These are phyloP conservation scores for Amphiprion ocellaris DNA, from an alignment of 2,113 vertebrate species.

Conservation along the genomic window DNA sequence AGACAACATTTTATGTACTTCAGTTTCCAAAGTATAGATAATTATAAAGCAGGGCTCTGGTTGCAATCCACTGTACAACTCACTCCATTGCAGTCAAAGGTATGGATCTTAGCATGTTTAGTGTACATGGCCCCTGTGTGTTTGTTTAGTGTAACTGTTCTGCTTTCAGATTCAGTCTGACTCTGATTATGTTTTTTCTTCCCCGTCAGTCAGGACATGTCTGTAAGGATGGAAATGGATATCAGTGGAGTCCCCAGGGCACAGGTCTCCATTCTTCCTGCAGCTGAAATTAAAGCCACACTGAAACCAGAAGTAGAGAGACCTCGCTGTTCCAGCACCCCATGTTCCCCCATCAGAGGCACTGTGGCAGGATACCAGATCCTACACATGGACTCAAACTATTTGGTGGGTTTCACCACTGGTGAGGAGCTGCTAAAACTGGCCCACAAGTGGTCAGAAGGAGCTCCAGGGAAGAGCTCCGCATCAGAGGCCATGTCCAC, in stretches of 20 bases:
- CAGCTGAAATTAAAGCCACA: slow-evolving; percentile 86
- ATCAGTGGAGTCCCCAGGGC: slow-evolving; percentile 90
- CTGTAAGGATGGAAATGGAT: slow-evolving; percentile 93
- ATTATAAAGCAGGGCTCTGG: too few species aligned
- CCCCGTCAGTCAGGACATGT: slow-evolving; percentile 70
- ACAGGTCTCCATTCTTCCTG: slow-evolving; percentile 85
- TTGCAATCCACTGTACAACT: too few species aligned
- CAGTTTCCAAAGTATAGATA: too few species aligned
- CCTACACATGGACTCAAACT: slow-evolving; percentile 98
- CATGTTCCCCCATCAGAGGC: slow-evolving; percentile 92
- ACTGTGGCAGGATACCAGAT: slow-evolving; percentile 94
- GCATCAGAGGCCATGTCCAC: slow-evolving; percentile 78
- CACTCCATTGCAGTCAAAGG: too few species aligned
- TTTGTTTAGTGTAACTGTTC: neutral
- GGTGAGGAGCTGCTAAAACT: slow-evolving; percentile 96
- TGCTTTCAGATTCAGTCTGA: neutral
- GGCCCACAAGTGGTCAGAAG: slow-evolving; percentile 88
- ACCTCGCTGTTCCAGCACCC: slow-evolving; percentile 95
- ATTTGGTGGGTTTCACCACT: slow-evolving; percentile 95
- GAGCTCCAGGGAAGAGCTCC: slow-evolving; percentile 81
- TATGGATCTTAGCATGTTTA: too few species aligned
- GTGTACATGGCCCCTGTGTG: too few species aligned
- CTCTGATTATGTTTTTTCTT: neutral
- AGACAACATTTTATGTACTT: too few species aligned
- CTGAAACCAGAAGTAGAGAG: slow-evolving; percentile 88